Evolutionary conservation across 2,113 vertebrate genomes (phyloP).

Genomic region (Hoplias malabaricus): DNA sequence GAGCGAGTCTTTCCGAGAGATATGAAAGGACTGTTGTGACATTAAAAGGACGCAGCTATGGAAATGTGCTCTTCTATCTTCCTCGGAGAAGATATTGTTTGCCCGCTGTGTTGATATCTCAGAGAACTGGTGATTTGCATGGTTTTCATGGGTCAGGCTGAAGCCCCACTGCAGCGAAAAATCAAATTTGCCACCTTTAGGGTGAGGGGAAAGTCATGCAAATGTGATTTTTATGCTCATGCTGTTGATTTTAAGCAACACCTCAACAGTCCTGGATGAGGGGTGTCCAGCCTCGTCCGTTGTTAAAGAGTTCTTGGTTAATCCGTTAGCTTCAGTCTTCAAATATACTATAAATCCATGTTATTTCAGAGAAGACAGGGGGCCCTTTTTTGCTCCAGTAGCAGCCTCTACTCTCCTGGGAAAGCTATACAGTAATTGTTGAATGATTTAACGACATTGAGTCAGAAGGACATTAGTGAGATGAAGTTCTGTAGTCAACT

Average conservation of each 20-base stretch:
- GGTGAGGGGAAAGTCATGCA: neutral
- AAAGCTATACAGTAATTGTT: too few species aligned
- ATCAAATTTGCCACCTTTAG: neutral
- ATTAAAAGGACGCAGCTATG: slow-evolving; percentile 56
- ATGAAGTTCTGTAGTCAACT: too few species aligned
- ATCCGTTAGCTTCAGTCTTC: too few species aligned
- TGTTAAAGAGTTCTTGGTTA: too few species aligned
- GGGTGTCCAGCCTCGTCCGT: too few species aligned
- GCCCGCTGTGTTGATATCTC: slow-evolving; percentile 35
- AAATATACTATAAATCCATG: too few species aligned
- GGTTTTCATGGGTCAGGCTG: slow-evolving; percentile 34
- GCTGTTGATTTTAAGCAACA: neutral
- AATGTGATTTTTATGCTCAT: neutral
- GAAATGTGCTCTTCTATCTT: slow-evolving; percentile 59
- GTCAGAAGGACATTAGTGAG: too few species aligned
- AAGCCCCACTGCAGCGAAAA: neutral
- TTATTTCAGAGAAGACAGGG: too few species aligned
- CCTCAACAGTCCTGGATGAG: neutral
- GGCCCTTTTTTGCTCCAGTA: too few species aligned
- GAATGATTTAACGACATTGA: too few species aligned
- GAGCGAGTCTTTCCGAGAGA: slow-evolving; percentile 55
- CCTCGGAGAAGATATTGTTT: slow-evolving; percentile 48
- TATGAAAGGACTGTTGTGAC: slow-evolving; percentile 62
- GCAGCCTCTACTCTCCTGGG: too few species aligned
- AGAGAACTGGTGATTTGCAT: slow-evolving; percentile 62